Evolutionary conservation across 2,888 invertebrate genomes (phyloP).

Genomic region (Chrysolina americana): DNA sequence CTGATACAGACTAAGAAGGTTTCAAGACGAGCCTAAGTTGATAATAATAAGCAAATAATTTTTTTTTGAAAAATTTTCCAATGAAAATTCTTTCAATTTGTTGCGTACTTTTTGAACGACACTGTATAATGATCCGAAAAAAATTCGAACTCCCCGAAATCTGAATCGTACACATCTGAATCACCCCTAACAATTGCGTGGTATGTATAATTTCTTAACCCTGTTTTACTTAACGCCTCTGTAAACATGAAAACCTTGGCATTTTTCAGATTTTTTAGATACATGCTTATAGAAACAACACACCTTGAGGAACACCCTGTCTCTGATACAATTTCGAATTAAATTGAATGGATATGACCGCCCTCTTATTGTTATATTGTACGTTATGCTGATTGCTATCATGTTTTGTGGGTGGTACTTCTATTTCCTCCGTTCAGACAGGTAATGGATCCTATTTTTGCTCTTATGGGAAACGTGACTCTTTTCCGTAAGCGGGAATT

Average conservation of each 20-base stretch:
- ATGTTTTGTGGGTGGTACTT: slow-evolving; percentile 15
- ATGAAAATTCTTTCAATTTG: too few species aligned
- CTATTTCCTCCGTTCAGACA: slow-evolving; percentile 10
- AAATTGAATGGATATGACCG: slow-evolving; percentile 15
- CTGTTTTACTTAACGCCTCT: neutral
- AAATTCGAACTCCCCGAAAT: too few species aligned
- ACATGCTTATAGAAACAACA: neutral
- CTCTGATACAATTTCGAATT: slow-evolving; percentile 16
- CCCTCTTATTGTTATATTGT: slow-evolving; percentile 17
- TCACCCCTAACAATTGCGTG: too few species aligned
- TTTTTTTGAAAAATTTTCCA: too few species aligned
- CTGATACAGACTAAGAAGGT: too few species aligned
- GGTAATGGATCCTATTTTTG: slow-evolving; percentile 26
- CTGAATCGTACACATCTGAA: too few species aligned
- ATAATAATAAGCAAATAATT: too few species aligned
- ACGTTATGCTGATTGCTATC: slow-evolving; percentile 18
- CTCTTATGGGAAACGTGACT: slow-evolving; percentile 27
- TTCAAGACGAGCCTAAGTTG: too few species aligned
- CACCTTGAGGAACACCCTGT: slow-evolving; percentile 15
- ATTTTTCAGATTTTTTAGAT: slow-evolving; percentile 3
- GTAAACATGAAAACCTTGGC: neutral
- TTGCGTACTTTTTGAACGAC: too few species aligned
- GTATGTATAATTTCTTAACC: neutral
- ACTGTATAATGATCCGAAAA: too few species aligned
- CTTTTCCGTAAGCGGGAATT: slow-evolving; percentile 5